phyloP scores from a whole-genome alignment of 2,113 vertebrate genomes.

The Phocoena phocoena region DNA sequence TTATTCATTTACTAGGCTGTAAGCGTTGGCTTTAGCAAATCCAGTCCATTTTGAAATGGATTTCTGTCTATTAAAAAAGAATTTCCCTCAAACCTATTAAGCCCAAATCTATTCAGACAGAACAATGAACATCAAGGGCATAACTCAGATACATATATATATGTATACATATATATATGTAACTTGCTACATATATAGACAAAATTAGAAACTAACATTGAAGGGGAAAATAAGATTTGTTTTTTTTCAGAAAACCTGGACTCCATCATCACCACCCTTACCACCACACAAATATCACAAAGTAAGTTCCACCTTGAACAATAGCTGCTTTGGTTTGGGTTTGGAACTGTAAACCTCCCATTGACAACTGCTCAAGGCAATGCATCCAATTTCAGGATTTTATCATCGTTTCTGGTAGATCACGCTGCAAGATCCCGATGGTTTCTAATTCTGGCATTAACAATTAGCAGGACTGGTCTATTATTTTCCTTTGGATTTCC shows the following conservation, averaged over 20 bases:
- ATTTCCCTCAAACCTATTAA: neutral
- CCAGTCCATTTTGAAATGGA: neutral
- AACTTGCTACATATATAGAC: too few relatives aligned
- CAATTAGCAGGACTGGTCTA: neutral
- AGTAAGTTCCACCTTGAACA: neutral
- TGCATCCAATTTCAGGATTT: neutral
- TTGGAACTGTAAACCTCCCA: neutral
- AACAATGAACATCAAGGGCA: neutral
- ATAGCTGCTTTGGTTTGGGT: neutral
- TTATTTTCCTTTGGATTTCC: neutral
- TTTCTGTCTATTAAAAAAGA: neutral
- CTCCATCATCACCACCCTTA: neutral
- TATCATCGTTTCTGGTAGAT: too few relatives aligned
- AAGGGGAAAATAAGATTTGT: neutral
- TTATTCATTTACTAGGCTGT: neutral
- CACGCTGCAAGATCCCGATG: accelerated
- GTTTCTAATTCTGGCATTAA: neutral
- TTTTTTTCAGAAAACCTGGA: neutral
- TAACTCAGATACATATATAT: neutral
- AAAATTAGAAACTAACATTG: neutral
- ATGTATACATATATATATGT: too few relatives aligned
- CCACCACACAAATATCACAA: neutral
- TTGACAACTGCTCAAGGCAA: neutral
- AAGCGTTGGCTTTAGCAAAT: neutral
- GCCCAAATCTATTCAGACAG: neutral